phyloP scores from a whole-genome alignment of 2,888 invertebrate species.

The Philhelius pedissequus region DNA sequence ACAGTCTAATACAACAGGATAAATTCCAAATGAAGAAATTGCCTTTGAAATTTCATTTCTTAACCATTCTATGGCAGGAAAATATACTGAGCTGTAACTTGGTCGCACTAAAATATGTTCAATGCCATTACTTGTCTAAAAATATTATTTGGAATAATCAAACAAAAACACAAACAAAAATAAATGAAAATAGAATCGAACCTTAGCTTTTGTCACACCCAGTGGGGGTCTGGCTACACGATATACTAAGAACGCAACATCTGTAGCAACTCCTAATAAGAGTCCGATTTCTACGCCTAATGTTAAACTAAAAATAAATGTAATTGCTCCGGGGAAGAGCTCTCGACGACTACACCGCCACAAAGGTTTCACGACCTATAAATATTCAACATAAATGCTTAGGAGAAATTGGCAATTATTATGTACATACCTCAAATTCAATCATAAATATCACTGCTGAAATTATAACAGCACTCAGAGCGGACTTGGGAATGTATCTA shows the following conservation, averaged over 20 bases:
- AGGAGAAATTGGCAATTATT: neutral
- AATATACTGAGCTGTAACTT: conserved; percentile 87
- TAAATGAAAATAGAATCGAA: conserved; percentile 76
- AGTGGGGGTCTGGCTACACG: conserved; percentile 90
- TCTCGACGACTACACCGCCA: conserved; percentile 91
- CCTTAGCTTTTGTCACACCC: conserved; percentile 85
- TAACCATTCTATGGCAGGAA: conserved; percentile 91
- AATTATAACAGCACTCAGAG: conserved; percentile 94
- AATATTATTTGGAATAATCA: conserved; percentile 60
- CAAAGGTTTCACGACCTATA: conserved; percentile 87
- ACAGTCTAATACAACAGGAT: conserved; percentile 91
- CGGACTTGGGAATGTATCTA: conserved; percentile 92
- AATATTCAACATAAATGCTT: conserved; percentile 17
- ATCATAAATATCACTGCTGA: conserved; percentile 97
- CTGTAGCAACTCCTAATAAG: conserved; percentile 88
- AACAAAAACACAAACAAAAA: neutral
- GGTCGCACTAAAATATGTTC: conserved; percentile 89
- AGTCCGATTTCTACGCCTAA: conserved; percentile 94
- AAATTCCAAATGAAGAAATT: conserved; percentile 84
- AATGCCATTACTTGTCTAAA: conserved; percentile 84
- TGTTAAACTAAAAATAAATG: conserved; percentile 89
- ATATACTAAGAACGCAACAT: conserved; percentile 88
- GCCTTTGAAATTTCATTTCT: conserved; percentile 88
- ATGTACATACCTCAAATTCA: conserved; percentile 87
- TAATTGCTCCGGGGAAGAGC: conserved; percentile 88